These are phyloP conservation scores for Melanostoma mellinum DNA, from an alignment of 2,888 invertebrate genomes.

Conservation along the genomic window DNA sequence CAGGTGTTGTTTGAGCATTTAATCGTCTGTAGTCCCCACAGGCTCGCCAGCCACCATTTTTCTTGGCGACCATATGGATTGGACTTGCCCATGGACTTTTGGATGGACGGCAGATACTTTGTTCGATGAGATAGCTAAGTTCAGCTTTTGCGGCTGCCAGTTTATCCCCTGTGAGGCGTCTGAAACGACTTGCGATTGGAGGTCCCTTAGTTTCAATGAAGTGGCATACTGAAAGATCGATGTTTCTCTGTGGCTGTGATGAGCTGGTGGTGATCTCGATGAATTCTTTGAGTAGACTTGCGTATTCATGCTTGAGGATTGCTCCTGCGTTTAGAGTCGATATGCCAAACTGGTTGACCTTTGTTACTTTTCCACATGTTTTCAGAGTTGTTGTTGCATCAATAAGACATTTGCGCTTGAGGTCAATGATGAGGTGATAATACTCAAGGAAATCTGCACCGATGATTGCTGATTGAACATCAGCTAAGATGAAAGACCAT, in stretches of 20 bases:
- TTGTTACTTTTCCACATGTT: conserved; percentile 2
- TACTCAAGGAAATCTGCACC: conserved; percentile 26
- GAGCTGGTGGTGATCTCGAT: conserved; percentile 1
- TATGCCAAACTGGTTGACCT: conserved; percentile 8
- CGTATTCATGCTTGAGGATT: neutral
- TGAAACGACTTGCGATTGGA: conserved; percentile 12
- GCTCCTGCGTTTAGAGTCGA: conserved; percentile 10
- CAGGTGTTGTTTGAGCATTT: conserved; percentile 76
- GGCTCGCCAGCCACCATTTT: conserved; percentile 27
- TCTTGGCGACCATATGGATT: conserved; percentile 76
- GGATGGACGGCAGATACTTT: conserved; percentile 80
- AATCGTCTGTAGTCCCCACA: conserved; percentile 76
- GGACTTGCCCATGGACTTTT: conserved; percentile 80
- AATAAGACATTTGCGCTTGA: conserved; percentile 16
- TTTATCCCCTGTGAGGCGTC: conserved; percentile 18
- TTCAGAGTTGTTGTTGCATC: conserved; percentile 14
- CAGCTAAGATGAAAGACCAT: conserved; percentile 66
- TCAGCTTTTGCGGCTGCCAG: no score
- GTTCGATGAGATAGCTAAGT: conserved; percentile 62
- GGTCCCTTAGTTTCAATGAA: conserved; percentile 1
- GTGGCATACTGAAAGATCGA: neutral
- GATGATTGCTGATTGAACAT: conserved; percentile 26
- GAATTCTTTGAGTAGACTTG: neutral
- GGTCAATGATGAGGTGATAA: conserved; percentile 25
- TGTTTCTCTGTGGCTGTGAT: neutral